Evolutionary conservation across 2,888 invertebrate species (phyloP).

Genomic region (Polydrusus pterygomalis): DNA sequence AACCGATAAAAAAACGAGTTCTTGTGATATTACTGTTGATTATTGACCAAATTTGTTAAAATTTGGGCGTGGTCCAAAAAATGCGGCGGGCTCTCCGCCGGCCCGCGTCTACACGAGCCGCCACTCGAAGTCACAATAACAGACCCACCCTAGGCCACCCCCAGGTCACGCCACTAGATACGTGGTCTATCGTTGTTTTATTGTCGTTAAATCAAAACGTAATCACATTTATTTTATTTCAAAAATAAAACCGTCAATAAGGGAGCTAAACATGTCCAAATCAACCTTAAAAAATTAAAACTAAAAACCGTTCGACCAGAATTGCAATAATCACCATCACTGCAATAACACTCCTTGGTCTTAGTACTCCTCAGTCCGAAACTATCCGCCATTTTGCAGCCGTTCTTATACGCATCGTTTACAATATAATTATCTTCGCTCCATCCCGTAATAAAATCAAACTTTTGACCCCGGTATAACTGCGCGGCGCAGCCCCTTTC

Average conservation of each 20-base stretch:
- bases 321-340: slow-evolving; percentile 57
- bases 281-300: neutral
- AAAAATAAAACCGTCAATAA: neutral
- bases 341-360: slow-evolving; percentile 58
- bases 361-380: slow-evolving; percentile 49
- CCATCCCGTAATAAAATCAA: slow-evolving; percentile 44
- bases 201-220: too few species aligned
- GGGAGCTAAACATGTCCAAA: neutral
- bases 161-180: too few species aligned
- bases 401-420: slow-evolving; percentile 53
- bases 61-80: too few species aligned
- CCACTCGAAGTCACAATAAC: too few species aligned
- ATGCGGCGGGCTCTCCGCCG: too few species aligned
- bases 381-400: slow-evolving; percentile 51
- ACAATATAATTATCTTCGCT: slow-evolving; percentile 45
- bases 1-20: too few species aligned
- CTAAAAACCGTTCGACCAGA: slow-evolving; percentile 7
- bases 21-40: too few species aligned
- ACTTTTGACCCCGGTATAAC: slow-evolving; percentile 46
- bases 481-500: slow-evolving; percentile 60
- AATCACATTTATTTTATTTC: slow-evolving; percentile 9
- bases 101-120: too few species aligned
- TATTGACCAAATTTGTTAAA: too few species aligned
- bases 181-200: too few species aligned
- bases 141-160: too few species aligned